Conservation (phyloP, 2,113 vertebrate species). For the Mugil cephalus region DNA sequence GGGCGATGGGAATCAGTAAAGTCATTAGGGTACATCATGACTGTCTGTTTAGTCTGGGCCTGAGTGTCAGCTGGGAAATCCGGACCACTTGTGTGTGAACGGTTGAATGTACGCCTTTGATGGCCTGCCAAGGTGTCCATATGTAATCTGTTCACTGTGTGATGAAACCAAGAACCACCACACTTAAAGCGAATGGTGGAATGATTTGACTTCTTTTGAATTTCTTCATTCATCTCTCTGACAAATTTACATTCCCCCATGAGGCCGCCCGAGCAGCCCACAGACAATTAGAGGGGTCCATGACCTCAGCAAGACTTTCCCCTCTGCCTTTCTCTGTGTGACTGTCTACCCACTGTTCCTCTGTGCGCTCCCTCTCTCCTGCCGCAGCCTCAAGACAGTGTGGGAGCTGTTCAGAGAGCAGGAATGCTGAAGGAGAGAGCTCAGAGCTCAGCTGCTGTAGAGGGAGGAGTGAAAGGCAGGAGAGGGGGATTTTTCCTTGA, state of each 20-base stretch:
- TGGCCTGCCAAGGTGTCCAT: constrained; percentile 22
- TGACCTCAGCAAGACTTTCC: constrained; percentile 73
- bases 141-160: constrained; percentile 16
- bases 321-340: constrained; percentile 49
- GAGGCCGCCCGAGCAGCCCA: constrained; percentile 52
- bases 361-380: constrained; percentile 60
- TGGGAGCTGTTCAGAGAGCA: constrained; percentile 79
- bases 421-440: constrained; percentile 77
- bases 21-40: background rate
- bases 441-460: constrained; percentile 59
- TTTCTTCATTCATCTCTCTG: constrained; percentile 60
- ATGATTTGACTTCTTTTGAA: constrained; percentile 49
- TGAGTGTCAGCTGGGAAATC: background rate
- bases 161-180: constrained; percentile 31
- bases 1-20: background rate
- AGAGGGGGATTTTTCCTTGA: constrained; percentile 82
- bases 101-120: constrained; percentile 23
- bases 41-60: constrained; percentile 10
- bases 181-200: constrained; percentile 37
- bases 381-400: constrained; percentile 67
- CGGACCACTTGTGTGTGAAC: background rate
- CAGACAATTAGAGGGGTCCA: constrained; percentile 65
- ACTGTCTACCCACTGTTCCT: constrained; percentile 59
- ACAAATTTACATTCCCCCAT: constrained; percentile 48
- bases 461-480: constrained; percentile 57